Conservation (phyloP, 2,888 invertebrate species). For the Trilocha varians region DNA sequence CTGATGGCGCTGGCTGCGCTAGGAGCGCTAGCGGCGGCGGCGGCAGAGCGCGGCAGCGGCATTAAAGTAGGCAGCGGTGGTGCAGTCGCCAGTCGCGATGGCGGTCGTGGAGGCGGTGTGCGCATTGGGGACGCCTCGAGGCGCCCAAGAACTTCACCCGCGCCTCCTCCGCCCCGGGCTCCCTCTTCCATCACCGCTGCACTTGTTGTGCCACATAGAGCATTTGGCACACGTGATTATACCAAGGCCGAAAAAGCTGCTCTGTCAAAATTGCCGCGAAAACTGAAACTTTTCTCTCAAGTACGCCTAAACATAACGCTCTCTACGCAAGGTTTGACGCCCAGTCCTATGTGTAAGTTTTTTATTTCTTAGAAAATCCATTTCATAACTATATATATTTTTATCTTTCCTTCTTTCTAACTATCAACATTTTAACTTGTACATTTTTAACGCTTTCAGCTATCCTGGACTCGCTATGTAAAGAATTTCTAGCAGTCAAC, state of each 20-base stretch:
- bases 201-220: constrained; percentile 83
- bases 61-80: constrained; percentile 54
- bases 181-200: constrained; percentile 77
- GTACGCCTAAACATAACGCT: constrained; percentile 80
- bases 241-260: constrained; percentile 80
- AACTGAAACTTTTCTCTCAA: constrained; percentile 78
- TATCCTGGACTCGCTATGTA: constrained; percentile 89
- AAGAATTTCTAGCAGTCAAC: constrained; percentile 90
- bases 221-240: constrained; percentile 82
- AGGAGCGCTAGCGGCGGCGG: constrained; percentile 47
- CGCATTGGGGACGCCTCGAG: constrained; percentile 51
- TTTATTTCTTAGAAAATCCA: neutral
- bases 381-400: neutral
- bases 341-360: constrained; percentile 82
- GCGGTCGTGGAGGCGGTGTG: constrained; percentile 52
- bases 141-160: constrained; percentile 58
- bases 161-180: constrained; percentile 55
- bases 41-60: constrained; percentile 55
- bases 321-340: constrained; percentile 81
- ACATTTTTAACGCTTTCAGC: constrained; percentile 74
- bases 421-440: constrained; percentile 17
- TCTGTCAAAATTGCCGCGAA: constrained; percentile 77
- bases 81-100: constrained; percentile 40
- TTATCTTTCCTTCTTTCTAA: constrained; percentile 1
- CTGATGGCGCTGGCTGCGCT: constrained; percentile 58